Conservation (phyloP, 2,888 invertebrate species). For the Ryuthela nishihirai region DNA sequence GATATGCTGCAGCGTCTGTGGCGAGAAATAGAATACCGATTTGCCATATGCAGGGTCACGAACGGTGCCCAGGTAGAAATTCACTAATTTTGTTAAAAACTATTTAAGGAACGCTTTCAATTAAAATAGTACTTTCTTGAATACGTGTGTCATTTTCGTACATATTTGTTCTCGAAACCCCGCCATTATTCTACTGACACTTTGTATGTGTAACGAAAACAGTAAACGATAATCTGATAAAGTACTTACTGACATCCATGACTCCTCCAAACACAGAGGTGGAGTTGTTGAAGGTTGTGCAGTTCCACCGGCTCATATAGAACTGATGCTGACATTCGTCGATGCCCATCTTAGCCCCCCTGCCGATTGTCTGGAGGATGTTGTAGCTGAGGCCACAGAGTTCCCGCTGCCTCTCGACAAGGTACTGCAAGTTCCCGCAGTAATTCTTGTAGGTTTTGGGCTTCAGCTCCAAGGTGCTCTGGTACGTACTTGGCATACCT, state of each 20-base stretch:
- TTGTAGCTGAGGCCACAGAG: constrained; percentile 67
- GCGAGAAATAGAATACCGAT: too few species aligned
- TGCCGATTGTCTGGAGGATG: constrained; percentile 71
- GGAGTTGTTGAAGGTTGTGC: constrained; percentile 58
- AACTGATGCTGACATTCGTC: constrained; percentile 90
- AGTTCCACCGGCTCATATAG: constrained; percentile 61
- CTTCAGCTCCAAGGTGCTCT: constrained; percentile 48
- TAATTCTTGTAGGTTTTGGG: constrained; percentile 59
- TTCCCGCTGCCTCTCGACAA: constrained; percentile 66
- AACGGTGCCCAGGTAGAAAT: too few species aligned
- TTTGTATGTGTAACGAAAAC: too few species aligned
- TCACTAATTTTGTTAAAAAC: too few species aligned
- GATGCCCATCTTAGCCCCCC: constrained; percentile 77
- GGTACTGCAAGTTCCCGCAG: constrained; percentile 66
- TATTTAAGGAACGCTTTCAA: too few species aligned
- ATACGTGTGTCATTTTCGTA: too few species aligned
- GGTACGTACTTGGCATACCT: constrained; percentile 53
- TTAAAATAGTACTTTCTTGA: too few species aligned
- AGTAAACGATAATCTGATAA: too few species aligned
- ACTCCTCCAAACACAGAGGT: constrained; percentile 80
- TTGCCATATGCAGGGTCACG: too few species aligned
- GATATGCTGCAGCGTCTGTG: too few species aligned
- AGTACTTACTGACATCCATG: constrained; percentile 72
- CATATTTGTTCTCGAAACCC: too few species aligned
- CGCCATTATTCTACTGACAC: too few species aligned